Conservation (phyloP, 2,888 invertebrate species). For the Synergus laeviventris region DNA sequence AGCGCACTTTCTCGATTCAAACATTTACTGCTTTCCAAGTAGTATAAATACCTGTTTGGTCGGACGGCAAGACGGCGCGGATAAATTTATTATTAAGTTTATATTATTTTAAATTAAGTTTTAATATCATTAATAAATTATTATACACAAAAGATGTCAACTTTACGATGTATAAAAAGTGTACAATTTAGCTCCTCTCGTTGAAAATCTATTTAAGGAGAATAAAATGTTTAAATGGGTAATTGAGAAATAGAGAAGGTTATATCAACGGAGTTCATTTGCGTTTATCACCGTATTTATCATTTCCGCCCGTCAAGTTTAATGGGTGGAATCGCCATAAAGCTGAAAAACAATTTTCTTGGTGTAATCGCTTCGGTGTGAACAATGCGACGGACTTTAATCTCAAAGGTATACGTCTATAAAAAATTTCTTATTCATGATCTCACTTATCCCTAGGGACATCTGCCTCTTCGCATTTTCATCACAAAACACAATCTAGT, state of each 20-base stretch:
- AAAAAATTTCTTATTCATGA: slow-evolving; percentile 23
- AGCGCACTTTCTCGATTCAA: not conserved
- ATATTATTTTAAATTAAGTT: too few species aligned
- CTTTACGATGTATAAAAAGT: not conserved
- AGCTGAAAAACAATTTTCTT: slow-evolving; percentile 26
- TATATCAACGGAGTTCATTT: slow-evolving; percentile 8
- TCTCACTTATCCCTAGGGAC: slow-evolving; percentile 4
- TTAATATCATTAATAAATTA: too few species aligned
- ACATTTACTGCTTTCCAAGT: slow-evolving; percentile 14
- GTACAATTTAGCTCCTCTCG: not conserved
- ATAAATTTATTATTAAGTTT: not conserved
- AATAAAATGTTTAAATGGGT: not conserved
- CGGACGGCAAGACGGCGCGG: not conserved
- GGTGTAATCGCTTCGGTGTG: not conserved
- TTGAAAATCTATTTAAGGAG: not conserved
- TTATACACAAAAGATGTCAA: too few species aligned
- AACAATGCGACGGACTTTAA: slow-evolving; percentile 14
- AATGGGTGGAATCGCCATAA: slow-evolving; percentile 8
- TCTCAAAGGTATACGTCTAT: not conserved
- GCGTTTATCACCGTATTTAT: slow-evolving; percentile 9
- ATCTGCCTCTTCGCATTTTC: slow-evolving; percentile 9
- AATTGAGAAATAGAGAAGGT: not conserved
- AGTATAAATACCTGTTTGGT: not conserved
- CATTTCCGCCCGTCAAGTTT: slow-evolving; percentile 7
- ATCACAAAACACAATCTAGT: not conserved